Conservation (phyloP, 2,113 vertebrate genomes). For the Marcusenius ussheri region DNA sequence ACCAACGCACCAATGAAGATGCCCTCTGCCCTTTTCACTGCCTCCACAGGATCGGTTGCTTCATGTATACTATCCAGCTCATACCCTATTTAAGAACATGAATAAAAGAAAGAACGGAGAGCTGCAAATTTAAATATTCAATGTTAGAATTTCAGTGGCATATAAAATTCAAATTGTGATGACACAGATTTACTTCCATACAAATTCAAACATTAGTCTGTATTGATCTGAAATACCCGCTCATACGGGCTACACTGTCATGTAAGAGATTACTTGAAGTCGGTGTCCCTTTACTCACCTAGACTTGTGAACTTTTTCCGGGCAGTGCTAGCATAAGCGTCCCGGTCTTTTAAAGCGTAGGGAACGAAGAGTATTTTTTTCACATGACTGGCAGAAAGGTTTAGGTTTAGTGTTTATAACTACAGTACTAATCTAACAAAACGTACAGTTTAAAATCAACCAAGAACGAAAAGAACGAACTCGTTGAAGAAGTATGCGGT, state of each 20-base stretch:
- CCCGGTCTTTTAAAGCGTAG: conserved; percentile 70
- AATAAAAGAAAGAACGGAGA: not conserved
- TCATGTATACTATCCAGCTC: conserved; percentile 75
- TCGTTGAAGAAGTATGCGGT: not conserved
- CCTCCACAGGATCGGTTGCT: conserved; percentile 64
- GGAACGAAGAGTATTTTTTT: conserved; percentile 71
- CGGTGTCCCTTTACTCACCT: conserved; percentile 46
- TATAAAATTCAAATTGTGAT: too few species aligned
- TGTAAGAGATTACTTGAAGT: not conserved
- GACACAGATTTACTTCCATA: too few species aligned
- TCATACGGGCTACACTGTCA: not conserved
- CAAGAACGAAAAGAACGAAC: not conserved
- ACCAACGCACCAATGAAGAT: conserved; percentile 71
- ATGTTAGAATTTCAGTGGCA: too few species aligned
- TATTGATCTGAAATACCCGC: not conserved
- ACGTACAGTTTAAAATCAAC: not conserved
- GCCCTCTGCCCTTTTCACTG: conserved; percentile 66
- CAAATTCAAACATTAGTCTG: not conserved
- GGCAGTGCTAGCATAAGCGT: conserved; percentile 62
- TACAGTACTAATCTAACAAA: not conserved
- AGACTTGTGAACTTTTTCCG: conserved; percentile 64
- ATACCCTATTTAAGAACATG: conserved; percentile 57
- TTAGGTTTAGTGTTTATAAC: not conserved
- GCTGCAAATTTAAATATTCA: not conserved
- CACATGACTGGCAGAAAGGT: conserved; percentile 53